A percentile compares a stretch with the other conserved stretches of the same genome.
phyloP scores from a whole-genome alignment of 2,797 vertebrate species.

The Siniperca scherzeri region DNA sequence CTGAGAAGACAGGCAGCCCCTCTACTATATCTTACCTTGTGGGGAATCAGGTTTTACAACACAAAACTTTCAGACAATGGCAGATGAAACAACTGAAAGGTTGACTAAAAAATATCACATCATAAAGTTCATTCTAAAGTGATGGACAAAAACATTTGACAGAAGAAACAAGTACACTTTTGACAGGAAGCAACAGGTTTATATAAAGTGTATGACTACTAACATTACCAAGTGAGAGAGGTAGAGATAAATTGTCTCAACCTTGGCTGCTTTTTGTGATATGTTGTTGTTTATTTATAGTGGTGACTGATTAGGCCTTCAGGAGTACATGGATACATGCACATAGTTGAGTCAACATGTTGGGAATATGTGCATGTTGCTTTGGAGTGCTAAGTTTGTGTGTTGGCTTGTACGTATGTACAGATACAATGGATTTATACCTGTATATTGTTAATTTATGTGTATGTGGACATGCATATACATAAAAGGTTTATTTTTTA shows the following conservation, averaged over 20 bases:
- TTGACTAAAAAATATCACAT: background rate
- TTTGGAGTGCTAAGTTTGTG: background rate
- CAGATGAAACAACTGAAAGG: constrained; percentile 4
- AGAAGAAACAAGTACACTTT: background rate
- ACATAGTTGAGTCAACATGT: background rate
- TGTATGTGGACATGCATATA: background rate
- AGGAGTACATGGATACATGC: background rate
- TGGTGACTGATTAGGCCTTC: background rate
- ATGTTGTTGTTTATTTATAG: background rate
- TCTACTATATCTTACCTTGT: background rate
- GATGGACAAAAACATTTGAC: background rate
- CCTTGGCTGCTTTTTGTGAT: background rate
- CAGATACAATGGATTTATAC: background rate
- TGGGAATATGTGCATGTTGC: background rate
- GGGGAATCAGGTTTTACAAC: background rate
- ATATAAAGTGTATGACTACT: background rate
- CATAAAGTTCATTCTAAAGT: background rate
- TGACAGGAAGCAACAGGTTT: constrained; percentile 16
- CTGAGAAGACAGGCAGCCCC: background rate
- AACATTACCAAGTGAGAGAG: background rate
- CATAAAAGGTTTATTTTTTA: background rate
- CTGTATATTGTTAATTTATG: background rate
- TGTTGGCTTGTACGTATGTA: background rate
- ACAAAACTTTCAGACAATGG: background rate
- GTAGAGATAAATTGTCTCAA: background rate